Base-by-base conservation (phyloP, 2,113 vertebrate genomes). In the Etheostoma spectabile region DNA sequence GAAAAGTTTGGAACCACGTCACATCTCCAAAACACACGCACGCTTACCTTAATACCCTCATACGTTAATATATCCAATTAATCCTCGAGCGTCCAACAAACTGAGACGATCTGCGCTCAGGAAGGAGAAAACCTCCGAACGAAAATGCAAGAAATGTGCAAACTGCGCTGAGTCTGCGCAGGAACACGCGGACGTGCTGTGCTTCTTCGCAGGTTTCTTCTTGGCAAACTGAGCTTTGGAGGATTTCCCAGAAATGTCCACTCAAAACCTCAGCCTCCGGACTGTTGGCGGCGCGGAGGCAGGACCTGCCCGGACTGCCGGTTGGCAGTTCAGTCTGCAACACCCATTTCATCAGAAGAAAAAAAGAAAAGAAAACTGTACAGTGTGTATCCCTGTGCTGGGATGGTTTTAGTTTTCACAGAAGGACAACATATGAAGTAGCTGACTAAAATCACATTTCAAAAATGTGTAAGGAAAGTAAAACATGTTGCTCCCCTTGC, bases 211-310 rank as follows among this genome's bases (percentile, higher is more conserved):
- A 53, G 79, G 80, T 87, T 80, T 78, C 88, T 82, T 68, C 46
- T 88, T 68, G 77, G 81, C 76, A 69, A 74, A 61, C 51, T 38
- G 52, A 82, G 84, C 74, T 74, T 73, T 91, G 90, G 88, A 93
- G 69, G 57, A 42, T 87, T 82, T 92, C 88, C 90, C 92, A 87
- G 77, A 91, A 93, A 88, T 86, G 91, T 92, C 84, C 91, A 79
- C 88, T 71, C 80, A 69, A 69, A 77, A 92, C 85, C 85, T 86
- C 92, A 90, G 90, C 77, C 90, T 92, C 89, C 60, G 74, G 82
- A 79, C 92, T 91, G 57, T 82, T 85, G 77, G 70, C 90, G 75
- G 82, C 86, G 61, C 80, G 60, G 21, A 35, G 62, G 69, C 80
- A 88, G 80, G 86, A 89, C 82, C 87, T 92, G 82, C 87, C 82